phyloP scores from a whole-genome alignment of 2,113 vertebrate genomes.

The Platichthys flesus region DNA sequence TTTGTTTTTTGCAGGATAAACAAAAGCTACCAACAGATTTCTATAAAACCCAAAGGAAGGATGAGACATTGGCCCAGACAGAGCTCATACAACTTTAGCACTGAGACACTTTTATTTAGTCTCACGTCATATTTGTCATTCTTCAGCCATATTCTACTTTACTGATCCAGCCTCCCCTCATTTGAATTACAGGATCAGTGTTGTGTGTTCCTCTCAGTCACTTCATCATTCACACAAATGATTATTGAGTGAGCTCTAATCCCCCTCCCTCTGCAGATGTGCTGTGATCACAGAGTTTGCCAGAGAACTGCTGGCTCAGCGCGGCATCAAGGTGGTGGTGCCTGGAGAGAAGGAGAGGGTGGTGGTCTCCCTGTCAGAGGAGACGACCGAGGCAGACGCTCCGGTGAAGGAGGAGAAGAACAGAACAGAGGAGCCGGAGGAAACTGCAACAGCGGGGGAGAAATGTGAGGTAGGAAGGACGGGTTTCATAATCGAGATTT shows the following conservation, averaged over 20 bases:
- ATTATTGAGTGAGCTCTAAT: no score
- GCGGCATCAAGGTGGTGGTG: conserved; percentile 85
- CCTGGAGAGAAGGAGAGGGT: conserved; percentile 86
- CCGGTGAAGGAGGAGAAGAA: conserved; percentile 57
- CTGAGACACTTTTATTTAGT: no score
- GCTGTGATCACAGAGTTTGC: conserved; percentile 92
- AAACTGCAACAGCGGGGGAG: conserved; percentile 74
- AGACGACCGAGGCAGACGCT: conserved; percentile 35
- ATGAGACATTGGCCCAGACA: no score
- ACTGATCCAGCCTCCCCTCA: background rate
- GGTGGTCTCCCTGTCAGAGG: conserved; percentile 79
- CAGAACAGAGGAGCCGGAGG: conserved; percentile 35
- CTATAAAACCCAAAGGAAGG: no score
- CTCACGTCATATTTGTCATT: no score
- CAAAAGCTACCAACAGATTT: no score
- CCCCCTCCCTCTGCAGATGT: conserved; percentile 78
- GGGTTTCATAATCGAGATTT: no score
- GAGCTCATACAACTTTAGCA: no score
- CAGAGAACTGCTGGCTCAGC: conserved; percentile 83
- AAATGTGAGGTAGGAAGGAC: conserved; percentile 82
- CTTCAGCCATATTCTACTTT: no score
- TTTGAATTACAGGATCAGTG: background rate
- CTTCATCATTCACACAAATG: no score
- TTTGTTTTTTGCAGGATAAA: no score
- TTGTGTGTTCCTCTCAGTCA: background rate